Conservation (phyloP, 2,888 invertebrate genomes). For the Heliconius ismenius region DNA sequence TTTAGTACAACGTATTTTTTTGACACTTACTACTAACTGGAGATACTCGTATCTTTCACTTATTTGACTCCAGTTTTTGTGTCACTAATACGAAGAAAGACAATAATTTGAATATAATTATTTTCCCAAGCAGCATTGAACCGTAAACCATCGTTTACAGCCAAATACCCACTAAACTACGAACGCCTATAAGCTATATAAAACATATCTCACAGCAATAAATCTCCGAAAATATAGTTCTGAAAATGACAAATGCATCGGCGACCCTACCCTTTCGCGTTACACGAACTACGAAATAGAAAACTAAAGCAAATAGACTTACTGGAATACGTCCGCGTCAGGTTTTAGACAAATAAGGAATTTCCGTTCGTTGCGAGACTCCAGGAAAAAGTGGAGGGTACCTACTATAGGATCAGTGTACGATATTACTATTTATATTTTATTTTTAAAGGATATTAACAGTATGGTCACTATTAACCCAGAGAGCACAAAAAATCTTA, state of each 20-base stretch:
- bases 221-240: conserved; percentile 33
- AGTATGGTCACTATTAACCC: too few species aligned
- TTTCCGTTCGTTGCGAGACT: conserved; percentile 56
- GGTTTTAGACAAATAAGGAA: conserved; percentile 74
- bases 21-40: too few species aligned
- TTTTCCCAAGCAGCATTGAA: not conserved
- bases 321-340: conserved; percentile 62
- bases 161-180: not conserved
- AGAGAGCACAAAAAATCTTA: too few species aligned
- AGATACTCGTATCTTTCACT: too few species aligned
- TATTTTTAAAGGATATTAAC: not conserved
- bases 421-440: conserved; percentile 25
- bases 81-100: not conserved
- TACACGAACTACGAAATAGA: conserved; percentile 63
- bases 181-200: conserved; percentile 15
- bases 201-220: conserved; percentile 22
- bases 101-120: not conserved
- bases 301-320: conserved; percentile 68
- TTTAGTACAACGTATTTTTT: too few species aligned
- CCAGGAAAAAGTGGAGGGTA: conserved; percentile 30
- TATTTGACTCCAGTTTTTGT: too few species aligned
- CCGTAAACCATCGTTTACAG: not conserved
- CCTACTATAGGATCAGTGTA: conserved; percentile 4
- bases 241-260: conserved; percentile 33
- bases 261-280: conserved; percentile 64